Percentiles rank a stretch among this genome's conserved stretches.
Conservation (phyloP, 2,113 vertebrate species). For the Ctenodactylus gundi region DNA sequence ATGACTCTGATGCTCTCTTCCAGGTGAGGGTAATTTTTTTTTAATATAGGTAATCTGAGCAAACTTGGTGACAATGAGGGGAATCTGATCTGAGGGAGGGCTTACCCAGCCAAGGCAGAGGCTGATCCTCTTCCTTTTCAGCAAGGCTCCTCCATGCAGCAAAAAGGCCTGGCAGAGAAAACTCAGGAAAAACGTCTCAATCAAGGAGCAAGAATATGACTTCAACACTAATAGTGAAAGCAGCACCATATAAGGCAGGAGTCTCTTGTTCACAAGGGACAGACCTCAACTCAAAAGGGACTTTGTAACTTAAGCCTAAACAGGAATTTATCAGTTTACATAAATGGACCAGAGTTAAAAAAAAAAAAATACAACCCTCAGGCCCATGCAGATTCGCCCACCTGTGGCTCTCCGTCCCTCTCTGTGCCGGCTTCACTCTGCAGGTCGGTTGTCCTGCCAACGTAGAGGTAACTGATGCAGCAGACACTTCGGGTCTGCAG, state of each 20-base stretch:
- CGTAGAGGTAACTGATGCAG: not conserved
- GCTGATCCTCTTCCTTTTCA: not conserved
- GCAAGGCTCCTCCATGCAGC: not conserved
- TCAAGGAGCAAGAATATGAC: slow-evolving; percentile 51
- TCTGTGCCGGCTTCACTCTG: not conserved
- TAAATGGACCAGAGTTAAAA: slow-evolving; percentile 25
- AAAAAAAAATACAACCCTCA: not conserved
- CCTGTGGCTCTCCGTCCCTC: not conserved
- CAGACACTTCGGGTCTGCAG: not conserved
- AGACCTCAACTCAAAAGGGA: slow-evolving; percentile 37
- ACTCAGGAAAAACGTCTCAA: not conserved
- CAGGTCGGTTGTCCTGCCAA: not conserved
- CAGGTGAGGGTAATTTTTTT: not conserved
- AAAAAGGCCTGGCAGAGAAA: not conserved
- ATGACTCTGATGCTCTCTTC: not conserved
- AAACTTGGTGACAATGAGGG: not conserved
- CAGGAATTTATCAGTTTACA: slow-evolving; percentile 33
- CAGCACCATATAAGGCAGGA: slow-evolving; percentile 69
- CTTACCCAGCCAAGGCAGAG: not conserved
- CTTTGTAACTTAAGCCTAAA: slow-evolving; percentile 46
- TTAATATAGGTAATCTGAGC: not conserved
- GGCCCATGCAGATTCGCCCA: not conserved
- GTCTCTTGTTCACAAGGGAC: slow-evolving; percentile 64
- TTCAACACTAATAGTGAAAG: slow-evolving; percentile 44
- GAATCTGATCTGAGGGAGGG: not conserved